Evolutionary conservation across 2,797 vertebrate species (phyloP).

Genomic region (Nannoperca australis): DNA sequence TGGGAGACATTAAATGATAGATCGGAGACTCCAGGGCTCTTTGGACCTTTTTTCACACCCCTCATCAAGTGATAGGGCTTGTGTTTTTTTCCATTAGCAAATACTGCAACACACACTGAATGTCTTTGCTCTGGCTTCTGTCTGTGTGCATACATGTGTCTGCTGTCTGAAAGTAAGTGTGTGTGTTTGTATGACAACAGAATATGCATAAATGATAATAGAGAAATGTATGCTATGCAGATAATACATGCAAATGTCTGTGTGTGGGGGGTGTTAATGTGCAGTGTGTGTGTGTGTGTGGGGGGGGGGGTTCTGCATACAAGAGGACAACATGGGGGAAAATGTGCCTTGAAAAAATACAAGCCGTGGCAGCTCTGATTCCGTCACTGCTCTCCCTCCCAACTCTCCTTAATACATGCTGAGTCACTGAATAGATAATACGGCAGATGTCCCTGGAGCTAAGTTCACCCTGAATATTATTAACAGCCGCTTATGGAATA

Average conservation of each 20-base stretch:
- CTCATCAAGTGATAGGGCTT: slow-evolving; percentile 31
- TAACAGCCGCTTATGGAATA: slow-evolving; percentile 38
- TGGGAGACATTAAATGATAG: slow-evolving; percentile 58
- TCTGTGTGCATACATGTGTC: slow-evolving; percentile 25
- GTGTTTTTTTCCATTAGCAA: slow-evolving; percentile 58
- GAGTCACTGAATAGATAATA: slow-evolving; percentile 70
- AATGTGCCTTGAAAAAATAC: no score
- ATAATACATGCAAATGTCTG: slow-evolving; percentile 51
- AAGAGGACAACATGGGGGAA: slow-evolving; percentile 14
- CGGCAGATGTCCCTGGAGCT: slow-evolving; percentile 61
- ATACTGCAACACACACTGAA: slow-evolving; percentile 17
- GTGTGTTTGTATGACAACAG: neutral
- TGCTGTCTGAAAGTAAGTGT: slow-evolving; percentile 19
- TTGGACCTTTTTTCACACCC: slow-evolving; percentile 38
- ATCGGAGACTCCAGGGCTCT: slow-evolving; percentile 45
- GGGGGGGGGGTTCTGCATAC: no score
- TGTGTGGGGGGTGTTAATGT: slow-evolving; percentile 37
- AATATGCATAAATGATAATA: slow-evolving; percentile 43
- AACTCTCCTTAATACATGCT: slow-evolving; percentile 58
- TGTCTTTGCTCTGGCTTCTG: slow-evolving; percentile 14
- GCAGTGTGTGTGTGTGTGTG: no score
- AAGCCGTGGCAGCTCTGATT: slow-evolving; percentile 60
- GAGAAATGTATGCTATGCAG: slow-evolving; percentile 48
- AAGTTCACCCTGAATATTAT: slow-evolving; percentile 56
- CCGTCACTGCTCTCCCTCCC: slow-evolving; percentile 39